phyloP scores from a whole-genome alignment of 2,888 invertebrate genomes.

The Achlya flavicornis region DNA sequence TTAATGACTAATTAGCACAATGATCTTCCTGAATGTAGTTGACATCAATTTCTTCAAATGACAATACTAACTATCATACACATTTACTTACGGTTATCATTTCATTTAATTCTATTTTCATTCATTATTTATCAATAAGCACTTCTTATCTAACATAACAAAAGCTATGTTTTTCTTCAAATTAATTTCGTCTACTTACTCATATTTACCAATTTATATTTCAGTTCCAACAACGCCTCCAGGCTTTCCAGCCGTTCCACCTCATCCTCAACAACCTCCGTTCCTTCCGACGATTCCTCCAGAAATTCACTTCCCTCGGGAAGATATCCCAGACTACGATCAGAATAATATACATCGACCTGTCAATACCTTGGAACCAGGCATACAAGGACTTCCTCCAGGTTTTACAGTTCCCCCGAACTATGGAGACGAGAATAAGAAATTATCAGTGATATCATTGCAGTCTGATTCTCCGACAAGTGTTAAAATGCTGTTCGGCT shows the following conservation, averaged over 20 bases:
- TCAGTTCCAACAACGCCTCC: constrained; percentile 52
- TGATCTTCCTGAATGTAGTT: constrained; percentile 11
- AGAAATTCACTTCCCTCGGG: constrained; percentile 65
- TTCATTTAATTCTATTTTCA: neutral
- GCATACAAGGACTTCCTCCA: constrained; percentile 53
- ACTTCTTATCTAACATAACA: constrained; percentile 15
- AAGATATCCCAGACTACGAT: constrained; percentile 64
- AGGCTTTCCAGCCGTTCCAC: constrained; percentile 42
- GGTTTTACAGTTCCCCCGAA: constrained; percentile 55
- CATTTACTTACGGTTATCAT: neutral
- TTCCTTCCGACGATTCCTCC: constrained; percentile 79
- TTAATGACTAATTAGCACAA: constrained; percentile 15
- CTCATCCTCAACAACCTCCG: constrained; percentile 43
- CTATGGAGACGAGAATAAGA: constrained; percentile 69
- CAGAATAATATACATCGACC: constrained; percentile 69
- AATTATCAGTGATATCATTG: constrained; percentile 83
- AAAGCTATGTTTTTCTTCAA: neutral
- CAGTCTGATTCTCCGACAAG: constrained; percentile 91
- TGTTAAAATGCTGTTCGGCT: constrained; percentile 91
- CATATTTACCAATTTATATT: constrained; percentile 27
- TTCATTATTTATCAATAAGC: neutral
- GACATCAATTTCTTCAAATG: constrained; percentile 10
- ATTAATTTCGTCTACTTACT: neutral
- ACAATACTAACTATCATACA: neutral
- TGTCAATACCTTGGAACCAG: constrained; percentile 44